Percentiles rank a stretch among this genome's conserved stretches.
These are phyloP conservation scores for Todus mexicanus DNA, from an alignment of 2,797 vertebrate genomes.

Conservation along the genomic window DNA sequence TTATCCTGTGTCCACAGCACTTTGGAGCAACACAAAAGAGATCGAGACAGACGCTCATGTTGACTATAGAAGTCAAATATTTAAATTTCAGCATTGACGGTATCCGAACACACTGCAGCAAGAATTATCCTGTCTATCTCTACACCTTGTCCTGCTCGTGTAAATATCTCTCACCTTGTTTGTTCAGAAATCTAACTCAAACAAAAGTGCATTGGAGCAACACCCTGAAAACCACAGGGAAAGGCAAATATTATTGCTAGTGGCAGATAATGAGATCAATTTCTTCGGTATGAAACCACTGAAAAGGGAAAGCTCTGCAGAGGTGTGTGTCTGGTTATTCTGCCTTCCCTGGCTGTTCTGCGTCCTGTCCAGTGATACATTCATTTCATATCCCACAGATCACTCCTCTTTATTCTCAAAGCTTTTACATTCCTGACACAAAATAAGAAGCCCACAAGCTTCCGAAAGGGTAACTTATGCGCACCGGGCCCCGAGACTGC, in stretches of 20 bases:
- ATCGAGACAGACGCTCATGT: background rate
- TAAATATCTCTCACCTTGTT: conserved; percentile 50
- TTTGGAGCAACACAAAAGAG: background rate
- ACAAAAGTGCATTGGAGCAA: conserved; percentile 38
- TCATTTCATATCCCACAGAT: background rate
- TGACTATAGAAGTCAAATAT: conserved; percentile 41
- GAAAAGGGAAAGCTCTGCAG: conserved; percentile 8
- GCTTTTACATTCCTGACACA: background rate
- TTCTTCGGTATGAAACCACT: background rate
- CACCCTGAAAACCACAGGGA: conserved; percentile 8
- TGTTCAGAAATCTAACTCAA: conserved; percentile 60
- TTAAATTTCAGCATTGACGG: conserved; percentile 19
- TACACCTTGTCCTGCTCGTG: conserved; percentile 6
- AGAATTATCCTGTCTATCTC: conserved; percentile 35
- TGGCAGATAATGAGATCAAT: conserved; percentile 2
- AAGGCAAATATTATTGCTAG: conserved; percentile 21
- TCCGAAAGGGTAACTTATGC: background rate
- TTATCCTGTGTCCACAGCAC: background rate
- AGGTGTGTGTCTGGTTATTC: background rate
- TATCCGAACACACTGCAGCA: background rate
- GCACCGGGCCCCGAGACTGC: background rate
- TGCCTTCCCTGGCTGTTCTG: background rate
- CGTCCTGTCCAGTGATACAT: background rate
- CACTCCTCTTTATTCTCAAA: background rate
- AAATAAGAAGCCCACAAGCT: background rate